Percentiles rank a stretch among this genome's conserved stretches.
Evolutionary conservation across 2,797 vertebrate genomes (phyloP).

Genomic region (Chelonia mydas): DNA sequence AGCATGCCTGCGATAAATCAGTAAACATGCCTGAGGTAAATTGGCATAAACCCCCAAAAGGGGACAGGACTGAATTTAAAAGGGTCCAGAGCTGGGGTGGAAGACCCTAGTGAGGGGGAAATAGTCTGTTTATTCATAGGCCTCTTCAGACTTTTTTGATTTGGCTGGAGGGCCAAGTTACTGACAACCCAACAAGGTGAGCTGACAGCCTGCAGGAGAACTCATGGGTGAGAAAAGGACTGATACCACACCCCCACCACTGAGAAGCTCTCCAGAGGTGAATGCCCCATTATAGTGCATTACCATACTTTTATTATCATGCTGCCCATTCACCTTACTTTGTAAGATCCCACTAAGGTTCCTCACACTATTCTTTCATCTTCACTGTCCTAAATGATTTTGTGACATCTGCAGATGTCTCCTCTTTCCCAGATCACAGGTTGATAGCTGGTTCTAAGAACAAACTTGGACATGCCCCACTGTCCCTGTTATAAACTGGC

Average conservation of each 20-base stretch:
- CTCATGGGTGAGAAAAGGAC: not conserved
- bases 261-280: not conserved
- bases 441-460: not conserved
- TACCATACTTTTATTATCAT: fast-evolving
- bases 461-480: not conserved
- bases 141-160: no score
- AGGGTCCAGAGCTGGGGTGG: no score
- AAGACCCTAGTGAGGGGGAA: no score
- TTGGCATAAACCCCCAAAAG: no score
- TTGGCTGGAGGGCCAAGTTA: no score
- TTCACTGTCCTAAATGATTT: not conserved
- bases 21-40: no score
- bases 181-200: not conserved
- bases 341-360: not conserved
- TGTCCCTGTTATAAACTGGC: not conserved
- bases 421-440: not conserved
- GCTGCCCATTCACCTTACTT: not conserved
- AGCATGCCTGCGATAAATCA: no score
- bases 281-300: not conserved
- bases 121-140: no score
- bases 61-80: no score
- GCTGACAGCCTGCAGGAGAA: not conserved
- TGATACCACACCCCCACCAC: not conserved
- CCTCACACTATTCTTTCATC: not conserved
- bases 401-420: not conserved